Conservation (phyloP, 53 echinoderm and acorn worm genomes). For the Henricia sp. region DNA sequence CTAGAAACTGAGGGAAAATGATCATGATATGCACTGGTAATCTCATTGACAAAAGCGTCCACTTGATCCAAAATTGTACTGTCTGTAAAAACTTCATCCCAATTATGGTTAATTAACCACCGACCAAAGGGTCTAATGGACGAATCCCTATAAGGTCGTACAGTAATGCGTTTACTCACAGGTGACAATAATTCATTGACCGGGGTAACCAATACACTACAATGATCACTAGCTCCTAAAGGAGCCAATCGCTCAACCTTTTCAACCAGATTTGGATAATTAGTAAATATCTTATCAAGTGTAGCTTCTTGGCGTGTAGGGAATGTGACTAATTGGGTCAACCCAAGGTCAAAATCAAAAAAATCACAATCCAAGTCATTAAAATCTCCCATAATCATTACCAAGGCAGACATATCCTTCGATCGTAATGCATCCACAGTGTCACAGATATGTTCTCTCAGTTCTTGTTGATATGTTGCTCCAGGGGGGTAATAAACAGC, state of each 20-base stretch:
- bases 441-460: neutral
- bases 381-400: constrained; percentile 11
- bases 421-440: neutral
- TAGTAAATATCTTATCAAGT: constrained; percentile 22
- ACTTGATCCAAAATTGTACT: too few species aligned
- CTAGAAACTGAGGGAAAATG: too few species aligned
- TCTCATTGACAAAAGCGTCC: too few species aligned
- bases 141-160: constrained; percentile 7
- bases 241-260: neutral
- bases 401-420: constrained; percentile 3
- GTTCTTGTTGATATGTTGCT: neutral
- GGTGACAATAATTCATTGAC: neutral
- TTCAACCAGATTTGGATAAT: constrained; percentile 6
- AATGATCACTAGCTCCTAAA: constrained; percentile 20
- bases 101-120: constrained; percentile 7
- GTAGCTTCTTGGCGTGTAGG: neutral
- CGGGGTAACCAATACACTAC: neutral
- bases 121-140: constrained; percentile 14
- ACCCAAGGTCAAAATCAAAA: neutral
- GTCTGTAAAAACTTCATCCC: constrained; percentile 10
- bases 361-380: neutral
- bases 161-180: too few species aligned
- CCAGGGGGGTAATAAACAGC: too few species aligned
- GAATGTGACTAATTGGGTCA: constrained; percentile 8
- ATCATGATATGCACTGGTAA: too few species aligned